Conservation (phyloP, 2,113 vertebrate genomes). For the Amphiprion percula region DNA sequence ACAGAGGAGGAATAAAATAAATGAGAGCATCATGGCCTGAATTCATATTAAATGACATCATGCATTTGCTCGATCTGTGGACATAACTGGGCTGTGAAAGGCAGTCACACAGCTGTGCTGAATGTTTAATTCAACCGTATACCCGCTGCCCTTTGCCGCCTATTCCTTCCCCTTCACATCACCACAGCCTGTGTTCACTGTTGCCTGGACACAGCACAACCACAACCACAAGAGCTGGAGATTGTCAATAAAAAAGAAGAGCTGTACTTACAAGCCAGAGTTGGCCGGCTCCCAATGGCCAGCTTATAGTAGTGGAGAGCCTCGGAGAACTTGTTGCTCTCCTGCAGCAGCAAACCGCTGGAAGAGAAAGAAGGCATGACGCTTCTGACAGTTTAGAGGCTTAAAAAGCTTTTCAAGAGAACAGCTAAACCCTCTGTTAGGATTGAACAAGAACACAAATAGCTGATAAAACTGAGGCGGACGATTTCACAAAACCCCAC, state of each 20-base stretch:
- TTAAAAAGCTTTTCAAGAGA: constrained; percentile 2
- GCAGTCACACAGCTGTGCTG: constrained; percentile 35
- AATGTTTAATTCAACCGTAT: constrained; percentile 54
- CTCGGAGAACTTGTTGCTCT: constrained; percentile 96
- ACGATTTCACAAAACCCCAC: constrained; percentile 38
- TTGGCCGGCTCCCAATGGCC: constrained; percentile 97
- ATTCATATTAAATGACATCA: constrained; percentile 62
- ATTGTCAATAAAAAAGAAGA: constrained; percentile 75
- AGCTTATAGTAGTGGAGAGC: constrained; percentile 98
- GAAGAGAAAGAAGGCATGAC: constrained; percentile 39
- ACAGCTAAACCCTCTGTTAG: background rate
- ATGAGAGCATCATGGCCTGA: constrained; percentile 15
- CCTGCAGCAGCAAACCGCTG: constrained; percentile 97
- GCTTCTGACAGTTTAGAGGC: constrained; percentile 22
- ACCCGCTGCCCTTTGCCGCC: constrained; percentile 68
- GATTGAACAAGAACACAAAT: constrained; percentile 24
- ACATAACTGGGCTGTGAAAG: constrained; percentile 40
- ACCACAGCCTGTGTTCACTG: constrained; percentile 58
- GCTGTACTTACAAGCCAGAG: constrained; percentile 96
- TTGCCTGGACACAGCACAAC: constrained; percentile 77
- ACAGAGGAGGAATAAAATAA: background rate
- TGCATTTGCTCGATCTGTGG: constrained; percentile 50
- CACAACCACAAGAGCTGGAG: constrained; percentile 68
- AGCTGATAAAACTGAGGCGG: constrained; percentile 21
- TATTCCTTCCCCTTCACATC: constrained; percentile 50